Conservation (phyloP, 1,140 invertebrate species). For the Cotesia chilonis region DNA sequence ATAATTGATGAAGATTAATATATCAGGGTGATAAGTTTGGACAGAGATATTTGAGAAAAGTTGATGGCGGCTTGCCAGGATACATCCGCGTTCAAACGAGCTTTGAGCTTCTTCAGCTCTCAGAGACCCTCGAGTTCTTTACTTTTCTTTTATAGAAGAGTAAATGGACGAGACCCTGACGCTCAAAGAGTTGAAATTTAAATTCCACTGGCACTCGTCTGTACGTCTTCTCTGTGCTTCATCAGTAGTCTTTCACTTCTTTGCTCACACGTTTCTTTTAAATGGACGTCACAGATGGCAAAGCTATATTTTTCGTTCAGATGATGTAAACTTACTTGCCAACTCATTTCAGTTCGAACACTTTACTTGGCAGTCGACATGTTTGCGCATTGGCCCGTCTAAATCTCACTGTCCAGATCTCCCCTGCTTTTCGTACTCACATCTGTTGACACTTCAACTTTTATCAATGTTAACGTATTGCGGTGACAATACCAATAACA, state of each 20-base stretch:
- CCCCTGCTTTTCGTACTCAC: not conserved
- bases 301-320: constrained; percentile 34
- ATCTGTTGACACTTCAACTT: no score
- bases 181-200: constrained; percentile 41
- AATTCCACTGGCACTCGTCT: constrained; percentile 34
- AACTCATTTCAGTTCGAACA: constrained; percentile 27
- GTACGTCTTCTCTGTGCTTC: constrained; percentile 24
- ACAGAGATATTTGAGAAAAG: constrained; percentile 6
- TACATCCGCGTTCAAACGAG: constrained; percentile 28
- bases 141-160: constrained; percentile 41
- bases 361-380: constrained; percentile 26
- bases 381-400: constrained; percentile 27
- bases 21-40: constrained; percentile 19
- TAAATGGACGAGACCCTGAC: constrained; percentile 38
- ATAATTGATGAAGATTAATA: constrained; percentile 3
- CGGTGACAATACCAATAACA: no score
- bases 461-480: no score
- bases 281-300: constrained; percentile 40
- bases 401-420: constrained; percentile 2
- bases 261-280: constrained; percentile 18
- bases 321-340: constrained; percentile 35
- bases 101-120: constrained; percentile 25
- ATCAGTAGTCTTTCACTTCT: constrained; percentile 24
- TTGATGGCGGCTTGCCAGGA: constrained; percentile 36
- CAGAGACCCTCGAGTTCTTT: constrained; percentile 36